phyloP scores from a whole-genome alignment of 2,797 vertebrate species.

The Lepidocolaptes lacrymiger region DNA sequence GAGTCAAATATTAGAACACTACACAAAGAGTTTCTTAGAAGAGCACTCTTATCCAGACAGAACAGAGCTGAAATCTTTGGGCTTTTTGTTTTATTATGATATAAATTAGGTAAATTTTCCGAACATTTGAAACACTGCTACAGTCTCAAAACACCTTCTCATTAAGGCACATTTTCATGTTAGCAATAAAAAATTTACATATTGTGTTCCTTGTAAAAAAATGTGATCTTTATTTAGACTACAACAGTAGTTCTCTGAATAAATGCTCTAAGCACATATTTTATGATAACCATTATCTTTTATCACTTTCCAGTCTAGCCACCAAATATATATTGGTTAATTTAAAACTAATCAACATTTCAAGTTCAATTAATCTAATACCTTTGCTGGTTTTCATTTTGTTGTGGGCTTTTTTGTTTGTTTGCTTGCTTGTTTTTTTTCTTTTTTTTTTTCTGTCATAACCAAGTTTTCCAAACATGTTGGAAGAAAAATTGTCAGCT shows the following conservation, averaged over 20 bases:
- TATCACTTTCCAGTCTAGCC: neutral
- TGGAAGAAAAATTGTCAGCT: neutral
- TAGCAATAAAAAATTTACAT: neutral
- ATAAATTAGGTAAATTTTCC: neutral
- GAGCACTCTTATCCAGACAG: neutral
- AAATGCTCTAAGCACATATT: neutral
- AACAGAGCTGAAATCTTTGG: neutral
- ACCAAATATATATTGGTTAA: neutral
- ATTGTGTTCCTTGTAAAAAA: neutral
- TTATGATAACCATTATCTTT: neutral
- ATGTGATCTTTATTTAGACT: neutral
- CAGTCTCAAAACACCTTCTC: neutral
- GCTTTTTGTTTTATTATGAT: neutral
- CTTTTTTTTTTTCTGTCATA: neutral
- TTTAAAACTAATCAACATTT: neutral
- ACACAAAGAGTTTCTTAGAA: neutral
- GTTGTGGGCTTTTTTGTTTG: neutral
- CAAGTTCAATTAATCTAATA: neutral
- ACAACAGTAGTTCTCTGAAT: neutral
- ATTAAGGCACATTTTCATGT: neutral
- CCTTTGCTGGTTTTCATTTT: neutral
- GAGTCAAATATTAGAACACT: neutral
- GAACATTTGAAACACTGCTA: neutral
- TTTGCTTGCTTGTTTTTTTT: neutral
- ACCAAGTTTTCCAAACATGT: neutral